A percentile compares a stretch with the other conserved stretches of the same genome.
phyloP scores from a whole-genome alignment of 53 echinoderm and acorn worm genomes.

The Zoroaster sp. region DNA sequence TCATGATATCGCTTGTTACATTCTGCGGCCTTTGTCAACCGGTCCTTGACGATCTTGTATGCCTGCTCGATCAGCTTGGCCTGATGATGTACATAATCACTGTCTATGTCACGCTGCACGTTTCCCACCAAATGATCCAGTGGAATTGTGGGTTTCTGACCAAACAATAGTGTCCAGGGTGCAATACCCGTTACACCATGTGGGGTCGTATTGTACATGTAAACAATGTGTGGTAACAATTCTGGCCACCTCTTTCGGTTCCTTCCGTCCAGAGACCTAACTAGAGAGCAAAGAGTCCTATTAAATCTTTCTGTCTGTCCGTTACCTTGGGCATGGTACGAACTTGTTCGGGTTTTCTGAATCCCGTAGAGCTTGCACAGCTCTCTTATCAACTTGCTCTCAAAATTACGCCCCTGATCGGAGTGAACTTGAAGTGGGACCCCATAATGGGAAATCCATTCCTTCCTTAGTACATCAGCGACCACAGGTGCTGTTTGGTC shows the following conservation, averaged over 20 bases:
- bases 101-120: constrained; percentile 7
- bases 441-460: too few species aligned
- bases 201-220: constrained; percentile 42
- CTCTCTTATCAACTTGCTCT: too few species aligned
- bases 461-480: too few species aligned
- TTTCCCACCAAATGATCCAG: constrained; percentile 38
- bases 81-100: background rate
- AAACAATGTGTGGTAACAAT: constrained; percentile 11
- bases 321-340: constrained; percentile 11
- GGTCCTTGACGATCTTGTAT: background rate
- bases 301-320: constrained; percentile 34
- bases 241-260: constrained; percentile 32
- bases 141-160: background rate
- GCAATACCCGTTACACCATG: constrained; percentile 7
- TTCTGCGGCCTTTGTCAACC: background rate
- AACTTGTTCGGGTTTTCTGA: constrained; percentile 20
- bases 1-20: constrained; percentile 34
- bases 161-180: constrained; percentile 23
- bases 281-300: constrained; percentile 11
- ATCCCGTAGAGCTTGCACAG: too few species aligned
- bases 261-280: background rate
- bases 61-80: background rate
- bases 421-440: too few species aligned
- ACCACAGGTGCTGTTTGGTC: too few species aligned
- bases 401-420: too few species aligned